These are phyloP conservation scores for Calameuta pallipes DNA, from an alignment of 2,888 invertebrate genomes.

Conservation along the genomic window DNA sequence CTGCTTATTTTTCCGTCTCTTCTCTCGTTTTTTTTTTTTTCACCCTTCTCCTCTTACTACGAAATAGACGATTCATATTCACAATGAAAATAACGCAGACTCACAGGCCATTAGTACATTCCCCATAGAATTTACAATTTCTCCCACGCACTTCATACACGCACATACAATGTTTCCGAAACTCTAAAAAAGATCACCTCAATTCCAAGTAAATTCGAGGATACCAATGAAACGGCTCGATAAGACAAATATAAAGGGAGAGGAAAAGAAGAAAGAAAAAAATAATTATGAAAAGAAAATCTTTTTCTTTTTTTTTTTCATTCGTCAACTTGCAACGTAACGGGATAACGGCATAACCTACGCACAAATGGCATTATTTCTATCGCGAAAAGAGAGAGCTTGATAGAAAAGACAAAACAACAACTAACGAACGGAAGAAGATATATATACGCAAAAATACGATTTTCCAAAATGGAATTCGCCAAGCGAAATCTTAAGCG, in stretches of 20 bases:
- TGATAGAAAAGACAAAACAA: background rate
- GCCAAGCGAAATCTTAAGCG: background rate
- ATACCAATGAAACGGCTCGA: background rate
- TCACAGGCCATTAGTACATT: background rate
- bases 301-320: constrained; percentile 6
- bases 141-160: background rate
- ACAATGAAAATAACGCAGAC: background rate
- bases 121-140: background rate
- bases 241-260: background rate
- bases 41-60: background rate
- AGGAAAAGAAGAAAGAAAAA: constrained; percentile 1
- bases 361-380: background rate
- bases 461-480: constrained; percentile 14
- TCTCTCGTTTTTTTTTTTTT: background rate
- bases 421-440: constrained; percentile 3
- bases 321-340: constrained; percentile 2
- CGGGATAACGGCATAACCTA: background rate
- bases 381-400: background rate
- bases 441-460: constrained; percentile 14
- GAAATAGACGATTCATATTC: background rate
- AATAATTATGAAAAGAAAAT: background rate
- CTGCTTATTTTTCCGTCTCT: background rate
- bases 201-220: constrained; percentile 33
- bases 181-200: constrained; percentile 10
- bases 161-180: background rate